Evolutionary conservation across 1,140 invertebrate species (phyloP).

Genomic region (Calliopsis andreniformis): DNA sequence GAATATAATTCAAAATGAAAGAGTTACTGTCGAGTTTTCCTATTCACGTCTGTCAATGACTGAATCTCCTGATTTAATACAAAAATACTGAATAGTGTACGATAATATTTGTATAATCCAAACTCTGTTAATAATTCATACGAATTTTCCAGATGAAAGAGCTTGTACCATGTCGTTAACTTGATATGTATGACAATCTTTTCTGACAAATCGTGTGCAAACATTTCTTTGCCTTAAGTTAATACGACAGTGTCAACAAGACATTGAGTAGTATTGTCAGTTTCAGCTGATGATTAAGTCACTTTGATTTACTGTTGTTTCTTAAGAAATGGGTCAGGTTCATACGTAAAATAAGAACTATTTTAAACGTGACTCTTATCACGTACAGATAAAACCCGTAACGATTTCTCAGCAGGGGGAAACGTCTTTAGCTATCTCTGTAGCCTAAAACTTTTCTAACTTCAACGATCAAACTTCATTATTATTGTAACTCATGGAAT

Average conservation of each 20-base stretch:
- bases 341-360: background rate
- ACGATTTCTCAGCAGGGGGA: background rate
- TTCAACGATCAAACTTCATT: too few relatives aligned
- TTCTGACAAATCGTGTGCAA: background rate
- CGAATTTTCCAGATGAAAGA: too few relatives aligned
- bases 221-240: background rate
- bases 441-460: too few relatives aligned
- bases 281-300: background rate
- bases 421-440: slow-evolving; percentile 17
- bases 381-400: slow-evolving; percentile 28
- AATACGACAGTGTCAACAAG: background rate
- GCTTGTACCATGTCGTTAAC: background rate
- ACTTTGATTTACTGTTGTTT: background rate
- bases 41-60: background rate
- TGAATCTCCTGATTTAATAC: too few relatives aligned
- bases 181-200: background rate
- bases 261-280: slow-evolving; percentile 7
- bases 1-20: background rate
- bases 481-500: too few relatives aligned
- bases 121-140: too few relatives aligned
- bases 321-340: slow-evolving; percentile 28
- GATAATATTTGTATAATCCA: too few relatives aligned
- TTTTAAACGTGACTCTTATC: slow-evolving; percentile 39
- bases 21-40: background rate
- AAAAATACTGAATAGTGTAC: too few relatives aligned